phyloP scores from a whole-genome alignment of 2,888 invertebrate genomes.

The Omphaloscelis lunosa region DNA sequence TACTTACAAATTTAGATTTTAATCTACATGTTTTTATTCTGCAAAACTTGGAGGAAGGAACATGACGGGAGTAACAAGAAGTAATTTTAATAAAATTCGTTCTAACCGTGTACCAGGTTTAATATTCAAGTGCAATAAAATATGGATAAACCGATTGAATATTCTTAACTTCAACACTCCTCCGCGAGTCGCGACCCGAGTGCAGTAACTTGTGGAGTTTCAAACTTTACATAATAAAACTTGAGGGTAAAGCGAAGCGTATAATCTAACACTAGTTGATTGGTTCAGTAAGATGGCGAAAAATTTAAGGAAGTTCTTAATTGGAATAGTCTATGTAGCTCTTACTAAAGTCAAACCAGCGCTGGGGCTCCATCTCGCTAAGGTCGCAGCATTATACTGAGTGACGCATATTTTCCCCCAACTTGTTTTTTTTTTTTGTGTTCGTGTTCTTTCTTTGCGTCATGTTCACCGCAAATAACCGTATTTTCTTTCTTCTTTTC shows the following conservation, averaged over 20 bases:
- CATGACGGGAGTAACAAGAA: not conserved
- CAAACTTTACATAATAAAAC: slow-evolving; percentile 70
- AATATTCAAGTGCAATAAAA: slow-evolving; percentile 66
- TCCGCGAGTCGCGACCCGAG: slow-evolving; percentile 60
- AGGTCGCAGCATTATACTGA: no score
- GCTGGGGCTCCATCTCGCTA: no score
- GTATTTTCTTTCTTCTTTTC: no score
- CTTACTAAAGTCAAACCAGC: not conserved
- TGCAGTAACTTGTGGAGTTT: slow-evolving; percentile 53
- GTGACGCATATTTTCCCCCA: no score
- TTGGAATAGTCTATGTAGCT: slow-evolving; percentile 28
- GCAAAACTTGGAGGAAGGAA: not conserved
- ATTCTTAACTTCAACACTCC: slow-evolving; percentile 71
- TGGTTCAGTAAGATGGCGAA: slow-evolving; percentile 44
- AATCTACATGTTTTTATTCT: not conserved
- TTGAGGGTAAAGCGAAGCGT: slow-evolving; percentile 53
- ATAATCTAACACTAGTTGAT: slow-evolving; percentile 55
- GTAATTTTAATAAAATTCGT: slow-evolving; percentile 33
- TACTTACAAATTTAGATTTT: slow-evolving; percentile 46
- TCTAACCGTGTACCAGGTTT: slow-evolving; percentile 46
- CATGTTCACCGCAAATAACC: no score
- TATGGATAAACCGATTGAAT: slow-evolving; percentile 71
- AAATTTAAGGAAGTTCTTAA: slow-evolving; percentile 33
- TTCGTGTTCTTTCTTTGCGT: no score
- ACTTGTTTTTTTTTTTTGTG: no score